A percentile compares a stretch with the other conserved stretches of the same genome.
Conservation (phyloP, 1,140 invertebrate genomes). For the Scylla paramamosain region DNA sequence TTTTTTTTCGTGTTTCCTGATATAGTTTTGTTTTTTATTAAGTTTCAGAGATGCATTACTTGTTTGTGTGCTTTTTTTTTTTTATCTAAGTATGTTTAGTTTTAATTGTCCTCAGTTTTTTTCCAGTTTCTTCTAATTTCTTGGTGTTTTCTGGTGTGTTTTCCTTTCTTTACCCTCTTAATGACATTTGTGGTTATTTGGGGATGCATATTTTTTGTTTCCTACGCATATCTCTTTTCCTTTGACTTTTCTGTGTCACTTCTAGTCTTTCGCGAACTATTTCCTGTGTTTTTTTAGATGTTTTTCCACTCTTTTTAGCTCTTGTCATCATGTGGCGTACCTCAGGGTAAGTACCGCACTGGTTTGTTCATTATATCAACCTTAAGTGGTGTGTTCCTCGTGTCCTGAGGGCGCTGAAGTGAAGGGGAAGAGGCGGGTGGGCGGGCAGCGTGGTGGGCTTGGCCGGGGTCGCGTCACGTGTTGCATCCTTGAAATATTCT, state of each 20-base stretch:
- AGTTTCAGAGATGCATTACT: background rate
- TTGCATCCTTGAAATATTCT: conserved; percentile 43
- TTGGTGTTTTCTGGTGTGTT: background rate
- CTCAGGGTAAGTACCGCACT: background rate
- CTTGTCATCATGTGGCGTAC: background rate
- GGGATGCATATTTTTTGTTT: too few species aligned
- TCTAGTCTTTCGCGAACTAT: too few species aligned
- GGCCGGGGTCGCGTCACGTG: background rate
- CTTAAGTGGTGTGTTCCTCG: background rate
- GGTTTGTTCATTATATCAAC: background rate
- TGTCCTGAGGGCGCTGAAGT: background rate
- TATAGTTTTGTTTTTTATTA: background rate
- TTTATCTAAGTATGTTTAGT: background rate
- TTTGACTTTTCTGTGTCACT: too few species aligned
- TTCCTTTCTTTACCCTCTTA: background rate
- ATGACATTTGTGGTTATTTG: background rate
- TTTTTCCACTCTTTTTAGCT: too few species aligned
- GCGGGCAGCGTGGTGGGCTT: background rate
- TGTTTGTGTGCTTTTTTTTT: background rate
- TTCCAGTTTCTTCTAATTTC: background rate
- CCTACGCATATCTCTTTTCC: too few species aligned
- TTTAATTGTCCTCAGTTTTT: background rate
- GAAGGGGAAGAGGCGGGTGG: background rate
- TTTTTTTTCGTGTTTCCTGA: background rate
- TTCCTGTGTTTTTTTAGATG: too few species aligned